Evolutionary conservation across 1,140 invertebrate species (phyloP), one percentile per base, ranked within the genome.

Genomic region (Apis mellifera): DNA sequence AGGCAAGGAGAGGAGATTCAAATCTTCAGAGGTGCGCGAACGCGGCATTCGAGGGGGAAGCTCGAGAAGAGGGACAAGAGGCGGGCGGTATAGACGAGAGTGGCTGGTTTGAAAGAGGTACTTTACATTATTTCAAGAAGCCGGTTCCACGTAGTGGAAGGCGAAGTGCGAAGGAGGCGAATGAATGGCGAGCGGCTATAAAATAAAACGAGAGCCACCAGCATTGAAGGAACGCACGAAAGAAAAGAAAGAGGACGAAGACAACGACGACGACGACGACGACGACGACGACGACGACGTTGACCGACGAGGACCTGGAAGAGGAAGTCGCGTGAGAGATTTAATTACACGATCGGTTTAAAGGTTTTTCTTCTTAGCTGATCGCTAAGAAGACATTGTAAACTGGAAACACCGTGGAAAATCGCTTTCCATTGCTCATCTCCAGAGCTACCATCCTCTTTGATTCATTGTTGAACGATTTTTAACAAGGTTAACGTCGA

Each of bases 91-190:
- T 68, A 60, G 81, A 64, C 81, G 79, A 85, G 66, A 73, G 79
- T 74, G 70, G 87, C 79, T 75, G 70, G 74, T 60, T 84, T 86
- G 80, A 87, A 89, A 89, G 80, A 82, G 86, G 84, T 84, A 84
- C 86, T 89, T 88, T 89, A 83, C 86, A 85, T 88, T 90, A 89
- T 88, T 90, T 88, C 86, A 86, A 88, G 86, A 85, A 88, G 81
- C 78, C 79, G 73, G 71, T 65, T 59, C 64, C 79, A 42, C 71
- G 73, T 59, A 81, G 42, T 48, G 64, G 64, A 50, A 73, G 60
- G 48, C 54, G 62, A 82, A 74, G 82, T 66, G 76, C 62, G 68
- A 73, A 80, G 78, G 64, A 65, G 78, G 64, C 52, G 83, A 66
- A 72, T 82, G 78, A 84, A 84, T 76, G 83, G 80, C 72, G 79